Evolutionary conservation across 2,888 invertebrate genomes (phyloP).

Genomic region (Erynnis tages): DNA sequence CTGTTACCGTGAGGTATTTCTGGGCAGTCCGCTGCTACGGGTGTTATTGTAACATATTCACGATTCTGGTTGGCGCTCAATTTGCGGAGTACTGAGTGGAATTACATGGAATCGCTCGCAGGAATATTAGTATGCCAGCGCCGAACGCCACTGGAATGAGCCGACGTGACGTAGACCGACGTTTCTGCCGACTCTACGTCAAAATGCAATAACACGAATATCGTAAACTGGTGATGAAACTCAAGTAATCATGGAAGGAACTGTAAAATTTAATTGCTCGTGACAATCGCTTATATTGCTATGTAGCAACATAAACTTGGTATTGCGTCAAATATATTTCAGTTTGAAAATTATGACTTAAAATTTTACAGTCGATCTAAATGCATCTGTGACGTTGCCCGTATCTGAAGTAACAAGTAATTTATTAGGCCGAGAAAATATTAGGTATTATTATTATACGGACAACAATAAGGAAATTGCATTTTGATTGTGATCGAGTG

Average conservation of each 20-base stretch:
- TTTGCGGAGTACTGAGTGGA: constrained; percentile 61
- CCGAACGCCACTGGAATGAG: constrained; percentile 73
- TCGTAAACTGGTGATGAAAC: constrained; percentile 44
- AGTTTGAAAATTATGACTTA: not conserved
- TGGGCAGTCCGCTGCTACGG: constrained; percentile 35
- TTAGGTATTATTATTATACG: too few species aligned
- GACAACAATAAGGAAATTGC: too few species aligned
- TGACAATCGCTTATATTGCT: constrained; percentile 27
- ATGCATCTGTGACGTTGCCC: too few species aligned
- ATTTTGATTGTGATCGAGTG: too few species aligned
- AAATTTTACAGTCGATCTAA: too few species aligned
- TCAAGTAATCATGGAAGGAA: constrained; percentile 30
- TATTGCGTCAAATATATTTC: constrained; percentile 20
- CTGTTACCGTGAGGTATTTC: constrained; percentile 41
- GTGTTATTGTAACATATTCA: constrained; percentile 68
- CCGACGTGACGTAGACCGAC: constrained; percentile 63
- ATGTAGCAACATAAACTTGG: constrained; percentile 19
- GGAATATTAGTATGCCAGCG: constrained; percentile 74
- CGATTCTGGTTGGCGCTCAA: constrained; percentile 65
- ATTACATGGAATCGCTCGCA: constrained; percentile 72
- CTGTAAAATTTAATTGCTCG: constrained; percentile 33
- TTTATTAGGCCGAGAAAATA: too few species aligned
- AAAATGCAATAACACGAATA: constrained; percentile 66
- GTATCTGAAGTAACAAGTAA: too few species aligned
- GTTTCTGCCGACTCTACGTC: constrained; percentile 56